phyloP scores from a whole-genome alignment of 2,797 vertebrate species.

The Gambusia yucatana region DNA sequence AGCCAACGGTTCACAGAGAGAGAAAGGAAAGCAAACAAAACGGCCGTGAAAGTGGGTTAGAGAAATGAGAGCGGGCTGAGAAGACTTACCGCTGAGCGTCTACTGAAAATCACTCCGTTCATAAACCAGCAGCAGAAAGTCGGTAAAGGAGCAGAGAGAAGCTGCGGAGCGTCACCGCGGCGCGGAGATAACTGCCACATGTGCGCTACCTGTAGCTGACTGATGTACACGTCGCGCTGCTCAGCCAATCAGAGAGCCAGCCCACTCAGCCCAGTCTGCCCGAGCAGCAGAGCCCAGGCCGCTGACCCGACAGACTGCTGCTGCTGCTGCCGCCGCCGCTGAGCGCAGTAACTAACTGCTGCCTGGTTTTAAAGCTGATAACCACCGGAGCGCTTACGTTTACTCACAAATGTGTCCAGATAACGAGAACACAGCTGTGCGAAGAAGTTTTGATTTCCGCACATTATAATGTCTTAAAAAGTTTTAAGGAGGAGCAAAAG shows the following conservation, averaged over 20 bases:
- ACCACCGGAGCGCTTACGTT: background rate
- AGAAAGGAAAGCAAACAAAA: background rate
- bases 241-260: constrained; percentile 75
- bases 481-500: background rate
- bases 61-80: constrained; percentile 3
- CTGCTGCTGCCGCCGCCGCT: background rate
- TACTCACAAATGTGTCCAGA: background rate
- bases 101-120: constrained; percentile 10
- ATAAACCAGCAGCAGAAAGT: constrained; percentile 27
- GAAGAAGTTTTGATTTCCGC: background rate
- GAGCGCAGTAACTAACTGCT: constrained; percentile 3
- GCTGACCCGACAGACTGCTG: background rate
- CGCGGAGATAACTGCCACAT: constrained; percentile 64
- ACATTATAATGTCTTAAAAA: background rate
- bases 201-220: constrained; percentile 77
- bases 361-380: background rate
- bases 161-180: constrained; percentile 21
- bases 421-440: background rate
- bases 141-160: constrained; percentile 4
- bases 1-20: background rate
- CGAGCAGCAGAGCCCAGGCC: too few relatives aligned
- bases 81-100: constrained; percentile 18
- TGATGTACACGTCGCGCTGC: constrained; percentile 83
- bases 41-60: constrained; percentile 37
- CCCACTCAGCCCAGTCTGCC: background rate